Percentiles rank a stretch among this genome's conserved stretches.
Conservation (phyloP, 2,797 vertebrate genomes). For the Neosilurus hyrtlii region DNA sequence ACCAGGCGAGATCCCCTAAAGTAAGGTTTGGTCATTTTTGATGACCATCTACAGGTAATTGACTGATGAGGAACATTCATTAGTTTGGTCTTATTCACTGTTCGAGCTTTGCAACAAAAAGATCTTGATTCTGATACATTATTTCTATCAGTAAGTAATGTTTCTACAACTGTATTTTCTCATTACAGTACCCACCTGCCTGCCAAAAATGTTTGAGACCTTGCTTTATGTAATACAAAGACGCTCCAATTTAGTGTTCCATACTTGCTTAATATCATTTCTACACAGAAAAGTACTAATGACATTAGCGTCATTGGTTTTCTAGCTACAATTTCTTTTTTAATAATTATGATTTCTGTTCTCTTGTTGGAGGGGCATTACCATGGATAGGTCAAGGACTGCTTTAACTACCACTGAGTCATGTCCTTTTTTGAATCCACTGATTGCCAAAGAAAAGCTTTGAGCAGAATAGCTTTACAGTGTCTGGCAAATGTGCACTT, state of each 20-base stretch:
- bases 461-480: conserved; percentile 8
- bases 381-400: neutral
- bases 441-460: conserved; percentile 21
- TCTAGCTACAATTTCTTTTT: neutral
- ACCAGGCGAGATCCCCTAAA: neutral
- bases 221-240: neutral
- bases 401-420: conserved; percentile 17
- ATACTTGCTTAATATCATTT: conserved; percentile 25
- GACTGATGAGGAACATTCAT: neutral
- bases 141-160: neutral
- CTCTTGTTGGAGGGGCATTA: neutral
- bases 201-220: neutral
- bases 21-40: neutral
- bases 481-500: conserved; percentile 31
- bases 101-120: neutral
- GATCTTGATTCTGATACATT: neutral
- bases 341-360: conserved; percentile 7
- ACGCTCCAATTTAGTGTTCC: neutral
- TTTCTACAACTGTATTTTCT: neutral
- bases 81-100: neutral
- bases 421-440: conserved; percentile 10
- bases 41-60: neutral
- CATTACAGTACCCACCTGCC: neutral
- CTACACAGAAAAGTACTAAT: neutral
- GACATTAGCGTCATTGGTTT: conserved; percentile 9